Percentiles rank a stretch among this genome's conserved stretches.
phyloP scores from a whole-genome alignment of 2,888 invertebrate genomes.

The Oxystoma pomonae region DNA sequence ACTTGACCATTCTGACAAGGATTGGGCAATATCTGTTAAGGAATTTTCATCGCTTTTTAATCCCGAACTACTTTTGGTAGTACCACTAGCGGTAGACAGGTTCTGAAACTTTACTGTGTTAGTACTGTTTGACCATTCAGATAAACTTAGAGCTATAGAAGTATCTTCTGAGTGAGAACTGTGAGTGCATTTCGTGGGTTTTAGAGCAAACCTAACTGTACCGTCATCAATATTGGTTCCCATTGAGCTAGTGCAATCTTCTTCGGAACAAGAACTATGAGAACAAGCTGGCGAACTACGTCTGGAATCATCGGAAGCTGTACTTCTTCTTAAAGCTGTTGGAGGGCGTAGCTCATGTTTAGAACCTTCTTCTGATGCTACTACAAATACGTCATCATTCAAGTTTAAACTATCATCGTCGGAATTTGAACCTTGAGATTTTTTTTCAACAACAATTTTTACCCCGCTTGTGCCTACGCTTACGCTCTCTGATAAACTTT shows the following conservation, averaged over 20 bases:
- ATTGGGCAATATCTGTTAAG: constrained; percentile 68
- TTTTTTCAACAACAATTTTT: constrained; percentile 44
- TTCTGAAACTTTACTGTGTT: constrained; percentile 80
- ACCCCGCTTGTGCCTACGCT: constrained; percentile 45
- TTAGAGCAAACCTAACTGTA: constrained; percentile 73
- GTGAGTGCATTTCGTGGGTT: constrained; percentile 77
- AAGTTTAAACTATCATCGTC: constrained; percentile 52
- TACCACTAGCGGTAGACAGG: constrained; percentile 59
- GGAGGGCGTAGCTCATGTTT: constrained; percentile 42
- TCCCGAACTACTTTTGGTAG: constrained; percentile 59
- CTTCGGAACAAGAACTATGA: constrained; percentile 71
- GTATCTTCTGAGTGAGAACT: constrained; percentile 85
- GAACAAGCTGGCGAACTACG: constrained; percentile 43
- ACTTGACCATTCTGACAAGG: constrained; percentile 81
- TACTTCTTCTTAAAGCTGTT: constrained; percentile 44
- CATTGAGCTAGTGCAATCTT: constrained; percentile 63
- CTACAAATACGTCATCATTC: constrained; percentile 48
- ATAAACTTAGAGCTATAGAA: constrained; percentile 78
- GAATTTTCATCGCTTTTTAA: constrained; percentile 77
- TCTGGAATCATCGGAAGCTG: constrained; percentile 45
- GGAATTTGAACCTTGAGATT: constrained; percentile 43
- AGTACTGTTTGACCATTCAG: constrained; percentile 85
- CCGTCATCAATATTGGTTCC: constrained; percentile 74
- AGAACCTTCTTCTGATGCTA: constrained; percentile 39
- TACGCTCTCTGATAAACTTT: constrained; percentile 43